Evolutionary conservation across 1,140 invertebrate species (phyloP), one percentile per base, ranked within the genome.

Genomic region (Triops cancriformis): DNA sequence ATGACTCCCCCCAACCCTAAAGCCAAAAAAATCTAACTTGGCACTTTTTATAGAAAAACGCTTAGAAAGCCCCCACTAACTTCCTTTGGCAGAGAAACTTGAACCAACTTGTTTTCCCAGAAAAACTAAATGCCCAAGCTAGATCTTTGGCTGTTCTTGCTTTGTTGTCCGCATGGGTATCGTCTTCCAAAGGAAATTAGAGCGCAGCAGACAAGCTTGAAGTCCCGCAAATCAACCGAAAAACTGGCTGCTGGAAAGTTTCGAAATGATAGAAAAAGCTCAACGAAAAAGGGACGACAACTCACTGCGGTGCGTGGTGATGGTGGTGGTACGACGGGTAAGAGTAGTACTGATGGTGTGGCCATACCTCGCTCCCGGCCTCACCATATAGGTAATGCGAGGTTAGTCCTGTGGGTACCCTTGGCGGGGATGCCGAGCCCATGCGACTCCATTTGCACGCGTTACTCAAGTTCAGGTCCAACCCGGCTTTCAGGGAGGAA

Each of bases 261-360:
- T n/a, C 76, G 73, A 76, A 77, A 73, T 76, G 74, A n/a, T n/a
- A 79, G 76, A 80, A 73, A 81, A 79, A 80, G 76, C 74, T 77
- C 79, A 79, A 82, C 78, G 78, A 77, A 80, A 77, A 79, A 74
- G 77, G 77, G 74, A 74, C 23, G 26, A 37, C 76, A 81, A 82
- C 81, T 82, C 81, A 81, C 81, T 82, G 80, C 77, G 79, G 72
- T 79, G 78, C 79, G 26, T 73, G 73, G 81, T 83, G 86, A 84
- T 87, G 85, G 85, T 87, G 86, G 85, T 87, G 87, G 85, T 88
- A 87, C 86, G 86, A 87, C 80, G 82, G 81, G 80, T 83, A 88
- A 87, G 88, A 88, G 87, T 89, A 88, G 85, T 88, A 87, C 85
- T 89, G 87, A 85, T 88, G 83, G 76, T 74, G 45, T 43, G 80